Evolutionary conservation across 1,140 invertebrate genomes (phyloP).

Genomic region (Penaeus japonicus): DNA sequence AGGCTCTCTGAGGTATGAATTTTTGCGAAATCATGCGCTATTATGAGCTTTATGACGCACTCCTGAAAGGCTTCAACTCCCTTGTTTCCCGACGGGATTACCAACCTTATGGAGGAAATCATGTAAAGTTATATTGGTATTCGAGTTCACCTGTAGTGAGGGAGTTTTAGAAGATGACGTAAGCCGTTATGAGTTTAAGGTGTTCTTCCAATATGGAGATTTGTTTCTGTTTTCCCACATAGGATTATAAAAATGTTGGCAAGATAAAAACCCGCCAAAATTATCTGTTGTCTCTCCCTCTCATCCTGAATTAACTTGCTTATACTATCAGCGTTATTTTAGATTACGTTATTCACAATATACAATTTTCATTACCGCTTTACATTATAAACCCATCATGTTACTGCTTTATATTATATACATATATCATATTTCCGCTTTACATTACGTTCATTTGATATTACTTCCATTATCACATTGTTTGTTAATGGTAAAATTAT

Average conservation of each 20-base stretch:
- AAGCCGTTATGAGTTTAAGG: slow-evolving; percentile 8
- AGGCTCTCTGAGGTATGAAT: slow-evolving; percentile 3
- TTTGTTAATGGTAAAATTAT: too few species aligned
- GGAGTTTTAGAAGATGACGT: neutral
- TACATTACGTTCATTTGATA: too few species aligned
- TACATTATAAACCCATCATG: too few species aligned
- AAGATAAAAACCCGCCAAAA: too few species aligned
- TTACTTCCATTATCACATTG: too few species aligned
- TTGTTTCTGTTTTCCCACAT: neutral
- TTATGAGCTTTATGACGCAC: slow-evolving; percentile 10
- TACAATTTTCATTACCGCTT: too few species aligned
- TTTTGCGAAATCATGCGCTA: neutral
- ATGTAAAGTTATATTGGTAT: slow-evolving; percentile 13
- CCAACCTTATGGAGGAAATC: neutral
- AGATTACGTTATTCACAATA: too few species aligned
- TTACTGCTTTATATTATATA: too few species aligned
- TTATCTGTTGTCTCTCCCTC: too few species aligned
- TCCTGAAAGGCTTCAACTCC: neutral
- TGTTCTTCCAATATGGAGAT: neutral
- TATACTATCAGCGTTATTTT: too few species aligned
- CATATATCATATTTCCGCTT: too few species aligned
- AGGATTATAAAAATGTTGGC: neutral
- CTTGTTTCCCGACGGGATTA: neutral
- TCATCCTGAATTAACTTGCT: too few species aligned
- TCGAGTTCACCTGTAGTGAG: neutral